Percentiles rank a stretch among this genome's conserved stretches.
These are phyloP conservation scores for Caenorhabditis inopinata DNA, from an alignment of 1,140 invertebrate genomes.

Conservation along the genomic window DNA sequence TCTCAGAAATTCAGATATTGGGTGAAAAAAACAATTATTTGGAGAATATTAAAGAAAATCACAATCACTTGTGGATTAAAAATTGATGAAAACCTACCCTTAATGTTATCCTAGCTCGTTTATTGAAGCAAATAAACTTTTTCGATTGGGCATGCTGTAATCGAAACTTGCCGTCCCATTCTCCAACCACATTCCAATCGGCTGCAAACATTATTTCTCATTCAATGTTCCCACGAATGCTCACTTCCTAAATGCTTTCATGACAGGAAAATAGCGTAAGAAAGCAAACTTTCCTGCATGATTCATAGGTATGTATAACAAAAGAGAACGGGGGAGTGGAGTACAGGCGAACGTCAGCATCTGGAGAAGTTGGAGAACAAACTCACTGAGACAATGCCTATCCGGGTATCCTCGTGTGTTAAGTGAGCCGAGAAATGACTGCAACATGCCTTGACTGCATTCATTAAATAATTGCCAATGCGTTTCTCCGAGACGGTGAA, in stretches of 20 bases:
- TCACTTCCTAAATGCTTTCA: too few relatives aligned
- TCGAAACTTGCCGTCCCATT: slow-evolving; percentile 21
- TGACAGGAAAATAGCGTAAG: too few relatives aligned
- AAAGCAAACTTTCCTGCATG: too few relatives aligned
- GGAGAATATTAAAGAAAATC: too few relatives aligned
- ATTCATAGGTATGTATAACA: too few relatives aligned
- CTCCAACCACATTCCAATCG: background rate
- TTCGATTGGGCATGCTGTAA: slow-evolving; percentile 1
- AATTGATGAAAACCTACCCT: background rate
- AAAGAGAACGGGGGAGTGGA: too few relatives aligned
- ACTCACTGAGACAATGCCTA: slow-evolving; percentile 3
- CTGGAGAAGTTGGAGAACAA: too few relatives aligned
- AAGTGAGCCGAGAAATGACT: background rate
- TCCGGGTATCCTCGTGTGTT: slow-evolving; percentile 8
- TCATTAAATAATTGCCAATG: slow-evolving; percentile 7
- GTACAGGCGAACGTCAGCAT: too few relatives aligned
- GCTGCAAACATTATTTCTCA: background rate
- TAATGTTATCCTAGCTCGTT: background rate
- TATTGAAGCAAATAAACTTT: slow-evolving; percentile 13
- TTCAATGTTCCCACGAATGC: too few relatives aligned
- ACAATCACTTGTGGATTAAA: too few relatives aligned
- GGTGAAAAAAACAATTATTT: too few relatives aligned
- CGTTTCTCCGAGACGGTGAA: background rate
- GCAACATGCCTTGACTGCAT: background rate
- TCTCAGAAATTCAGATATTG: too few relatives aligned